These are phyloP conservation scores for Carterocephalus palaemon DNA, from an alignment of 2,888 invertebrate species.

Conservation along the genomic window DNA sequence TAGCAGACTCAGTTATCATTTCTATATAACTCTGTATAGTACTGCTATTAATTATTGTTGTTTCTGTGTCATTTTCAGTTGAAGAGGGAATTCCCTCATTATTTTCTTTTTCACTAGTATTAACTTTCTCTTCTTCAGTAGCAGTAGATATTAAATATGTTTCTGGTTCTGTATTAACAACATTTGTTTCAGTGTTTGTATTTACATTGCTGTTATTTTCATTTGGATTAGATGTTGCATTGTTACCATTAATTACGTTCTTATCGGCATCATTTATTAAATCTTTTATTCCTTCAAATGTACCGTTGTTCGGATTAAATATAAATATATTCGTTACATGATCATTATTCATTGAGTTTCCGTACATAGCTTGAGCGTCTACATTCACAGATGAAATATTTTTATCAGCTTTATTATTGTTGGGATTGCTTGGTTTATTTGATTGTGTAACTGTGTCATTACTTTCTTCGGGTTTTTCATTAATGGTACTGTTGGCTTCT, in stretches of 20 bases:
- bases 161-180: not conserved
- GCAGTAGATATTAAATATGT: not conserved
- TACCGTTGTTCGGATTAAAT: conserved; percentile 40
- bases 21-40: not conserved
- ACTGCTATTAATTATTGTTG: not conserved
- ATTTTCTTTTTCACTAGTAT: not conserved
- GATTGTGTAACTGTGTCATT: not conserved
- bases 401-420: not conserved
- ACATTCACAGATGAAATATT: conserved; percentile 28
- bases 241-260: too few species aligned
- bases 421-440: not conserved
- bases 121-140: not conserved
- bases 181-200: not conserved
- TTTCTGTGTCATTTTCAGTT: not conserved
- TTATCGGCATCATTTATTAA: not conserved
- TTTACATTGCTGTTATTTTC: not conserved
- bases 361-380: conserved; percentile 42
- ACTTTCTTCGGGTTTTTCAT: not conserved
- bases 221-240: not conserved
- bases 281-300: not conserved
- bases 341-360: conserved; percentile 45
- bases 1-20: not conserved
- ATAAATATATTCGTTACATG: conserved; percentile 57
- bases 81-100: not conserved
- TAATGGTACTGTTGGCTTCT: not conserved